phyloP scores from a whole-genome alignment of 1,140 invertebrate species.

The Semibalanus balanoides region DNA sequence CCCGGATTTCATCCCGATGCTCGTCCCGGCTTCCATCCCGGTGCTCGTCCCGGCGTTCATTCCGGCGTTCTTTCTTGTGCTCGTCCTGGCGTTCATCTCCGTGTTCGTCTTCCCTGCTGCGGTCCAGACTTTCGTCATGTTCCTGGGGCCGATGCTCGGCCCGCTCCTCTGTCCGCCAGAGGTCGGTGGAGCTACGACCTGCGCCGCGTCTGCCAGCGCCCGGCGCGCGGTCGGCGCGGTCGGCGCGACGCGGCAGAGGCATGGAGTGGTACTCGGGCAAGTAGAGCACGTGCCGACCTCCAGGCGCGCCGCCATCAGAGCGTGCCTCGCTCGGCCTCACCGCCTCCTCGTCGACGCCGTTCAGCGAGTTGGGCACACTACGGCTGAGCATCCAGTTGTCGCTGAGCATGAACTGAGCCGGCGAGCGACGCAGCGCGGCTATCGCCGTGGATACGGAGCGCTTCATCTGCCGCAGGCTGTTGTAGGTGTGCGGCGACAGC shows the following conservation, averaged over 20 bases:
- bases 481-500: slow-evolving; percentile 15
- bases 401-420: not conserved
- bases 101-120: no score
- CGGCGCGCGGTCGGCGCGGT: not conserved
- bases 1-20: not conserved
- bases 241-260: not conserved
- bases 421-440: slow-evolving; percentile 25
- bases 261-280: not conserved
- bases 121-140: not conserved
- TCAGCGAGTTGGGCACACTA: slow-evolving; percentile 45
- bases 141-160: not conserved
- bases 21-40: not conserved
- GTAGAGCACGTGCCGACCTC: not conserved
- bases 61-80: not conserved
- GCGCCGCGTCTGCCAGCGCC: no score
- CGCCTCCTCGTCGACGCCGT: not conserved
- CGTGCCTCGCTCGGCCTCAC: not conserved
- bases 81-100: not conserved
- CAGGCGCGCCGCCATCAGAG: not conserved
- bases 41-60: not conserved
- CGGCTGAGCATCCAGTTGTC: slow-evolving; percentile 46
- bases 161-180: no score
- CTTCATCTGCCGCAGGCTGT: slow-evolving; percentile 27
- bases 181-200: not conserved
- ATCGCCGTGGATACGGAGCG: slow-evolving; percentile 51